Conservation (phyloP, 1,140 invertebrate genomes). For the Ostrea denselamellosa region DNA sequence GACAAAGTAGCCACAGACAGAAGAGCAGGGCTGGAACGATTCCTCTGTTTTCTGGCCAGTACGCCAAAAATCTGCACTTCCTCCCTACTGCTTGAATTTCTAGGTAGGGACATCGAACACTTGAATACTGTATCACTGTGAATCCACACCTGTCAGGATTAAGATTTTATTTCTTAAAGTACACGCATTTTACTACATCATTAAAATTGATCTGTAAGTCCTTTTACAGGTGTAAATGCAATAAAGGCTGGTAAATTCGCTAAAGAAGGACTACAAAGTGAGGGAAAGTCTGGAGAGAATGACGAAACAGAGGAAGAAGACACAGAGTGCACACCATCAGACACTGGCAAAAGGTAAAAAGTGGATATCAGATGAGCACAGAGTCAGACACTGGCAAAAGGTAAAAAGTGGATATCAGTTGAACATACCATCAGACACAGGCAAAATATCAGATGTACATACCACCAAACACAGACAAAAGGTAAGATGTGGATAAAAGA, state of each 20-base stretch:
- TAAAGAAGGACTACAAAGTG: conserved; percentile 44
- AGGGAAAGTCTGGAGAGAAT: background rate
- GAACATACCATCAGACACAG: too few species aligned
- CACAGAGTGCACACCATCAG: background rate
- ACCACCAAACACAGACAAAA: too few species aligned
- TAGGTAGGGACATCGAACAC: conserved; percentile 53
- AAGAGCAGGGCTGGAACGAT: conserved; percentile 59
- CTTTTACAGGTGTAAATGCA: conserved; percentile 60
- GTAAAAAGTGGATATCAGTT: background rate
- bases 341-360: background rate
- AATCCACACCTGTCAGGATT: background rate
- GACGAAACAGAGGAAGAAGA: background rate
- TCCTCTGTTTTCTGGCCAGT: conserved; percentile 64
- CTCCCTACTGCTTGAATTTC: conserved; percentile 61
- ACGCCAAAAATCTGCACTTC: conserved; percentile 59
- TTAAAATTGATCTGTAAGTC: background rate
- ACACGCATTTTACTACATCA: too few species aligned
- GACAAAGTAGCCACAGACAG: conserved; percentile 63
- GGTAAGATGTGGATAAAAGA: too few species aligned
- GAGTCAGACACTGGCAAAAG: background rate
- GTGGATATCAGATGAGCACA: background rate
- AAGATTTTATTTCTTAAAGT: too few species aligned
- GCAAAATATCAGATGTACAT: too few species aligned
- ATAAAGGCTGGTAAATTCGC: conserved; percentile 61
- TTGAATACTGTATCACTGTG: too few species aligned